Evolutionary conservation across 2,113 vertebrate species (phyloP).

Genomic region (Rafetus swinhoei): DNA sequence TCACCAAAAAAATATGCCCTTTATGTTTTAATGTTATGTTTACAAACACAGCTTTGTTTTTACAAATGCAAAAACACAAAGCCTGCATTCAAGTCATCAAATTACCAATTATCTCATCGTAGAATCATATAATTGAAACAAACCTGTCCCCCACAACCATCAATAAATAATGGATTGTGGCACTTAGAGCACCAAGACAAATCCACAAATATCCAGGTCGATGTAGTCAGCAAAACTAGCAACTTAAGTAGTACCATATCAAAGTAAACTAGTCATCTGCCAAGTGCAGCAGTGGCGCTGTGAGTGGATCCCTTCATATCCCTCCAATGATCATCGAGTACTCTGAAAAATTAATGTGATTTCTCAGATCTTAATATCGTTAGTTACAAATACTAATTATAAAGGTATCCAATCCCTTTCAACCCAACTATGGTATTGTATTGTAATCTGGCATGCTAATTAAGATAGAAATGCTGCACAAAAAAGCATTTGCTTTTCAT

Average conservation of each 20-base stretch:
- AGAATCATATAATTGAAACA: conserved; percentile 78
- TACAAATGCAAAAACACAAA: conserved; percentile 82
- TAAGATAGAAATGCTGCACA: neutral
- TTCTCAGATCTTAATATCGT: neutral
- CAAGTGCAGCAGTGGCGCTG: neutral
- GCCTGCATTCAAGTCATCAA: conserved; percentile 87
- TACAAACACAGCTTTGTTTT: conserved; percentile 90
- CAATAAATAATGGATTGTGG: conserved; percentile 55
- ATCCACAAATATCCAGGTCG: conserved; percentile 29
- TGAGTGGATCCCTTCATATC: neutral
- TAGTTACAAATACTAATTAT: neutral
- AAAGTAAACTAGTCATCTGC: neutral
- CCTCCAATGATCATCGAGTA: neutral
- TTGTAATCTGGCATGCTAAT: neutral
- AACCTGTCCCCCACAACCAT: conserved; percentile 46
- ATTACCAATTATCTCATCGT: conserved; percentile 88
- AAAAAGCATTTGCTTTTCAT: neutral
- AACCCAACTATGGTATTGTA: neutral
- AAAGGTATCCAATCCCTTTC: neutral
- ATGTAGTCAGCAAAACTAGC: neutral
- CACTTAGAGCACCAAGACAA: conserved; percentile 39
- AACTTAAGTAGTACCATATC: neutral
- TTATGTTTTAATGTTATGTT: conserved; percentile 84
- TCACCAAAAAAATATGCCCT: conserved; percentile 85
- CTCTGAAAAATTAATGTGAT: neutral